Base-by-base conservation (phyloP, 2,113 vertebrate genomes). In the Thunnus maccoyii region DNA sequence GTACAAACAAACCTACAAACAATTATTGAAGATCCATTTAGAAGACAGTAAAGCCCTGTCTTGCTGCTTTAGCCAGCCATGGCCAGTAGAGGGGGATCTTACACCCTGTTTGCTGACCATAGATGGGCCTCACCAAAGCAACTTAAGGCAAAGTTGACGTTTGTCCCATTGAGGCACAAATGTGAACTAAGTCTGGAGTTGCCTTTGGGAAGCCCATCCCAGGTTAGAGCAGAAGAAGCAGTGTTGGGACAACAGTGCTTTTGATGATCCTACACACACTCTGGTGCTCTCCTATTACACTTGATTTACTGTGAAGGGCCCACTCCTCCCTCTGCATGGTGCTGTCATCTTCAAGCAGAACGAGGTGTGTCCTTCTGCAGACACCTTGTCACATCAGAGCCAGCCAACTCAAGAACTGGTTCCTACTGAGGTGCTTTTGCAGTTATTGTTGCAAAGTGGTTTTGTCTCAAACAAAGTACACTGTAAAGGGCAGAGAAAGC, bases 251-350 rank as follows among this genome's bases (percentile, higher is more conserved):
- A 83, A 77, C 64, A 55, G 86, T 88, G 78, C 60, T 85, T 81
- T 84, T 72, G 87, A 89, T 92, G 91, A 86, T 92, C 69, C 70
- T 61, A 69, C 73, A 86, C 88, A 86, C 80, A 87, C 86, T 87
- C 76, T 83, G 93, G 93, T 93, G 92, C 92, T 92, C 86, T 90
- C 87, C 88, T 90, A 78, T 79, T 86, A 90, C 87, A 90, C 90
- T 93, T 92, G 91, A 93, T 86, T 73, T 83, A 72, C 85, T 68
- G 73, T 72, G 66, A 88, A 88, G 84, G 87, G 72, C 80, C 82
- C 72, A 22, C 67, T 44, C 71, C 70, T 82, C 72, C 76, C 84
- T 90, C 92, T 91, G 89, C 88, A 83, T 88, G 94, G 92, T 93
- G 94, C 93, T 93, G 87, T 84, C 89, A 91, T 93, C 91, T 84